Percentiles rank a stretch among this genome's conserved stretches.
These are phyloP conservation scores for Galerucella nymphaeae DNA, from an alignment of 2,888 invertebrate genomes.

Conservation along the genomic window DNA sequence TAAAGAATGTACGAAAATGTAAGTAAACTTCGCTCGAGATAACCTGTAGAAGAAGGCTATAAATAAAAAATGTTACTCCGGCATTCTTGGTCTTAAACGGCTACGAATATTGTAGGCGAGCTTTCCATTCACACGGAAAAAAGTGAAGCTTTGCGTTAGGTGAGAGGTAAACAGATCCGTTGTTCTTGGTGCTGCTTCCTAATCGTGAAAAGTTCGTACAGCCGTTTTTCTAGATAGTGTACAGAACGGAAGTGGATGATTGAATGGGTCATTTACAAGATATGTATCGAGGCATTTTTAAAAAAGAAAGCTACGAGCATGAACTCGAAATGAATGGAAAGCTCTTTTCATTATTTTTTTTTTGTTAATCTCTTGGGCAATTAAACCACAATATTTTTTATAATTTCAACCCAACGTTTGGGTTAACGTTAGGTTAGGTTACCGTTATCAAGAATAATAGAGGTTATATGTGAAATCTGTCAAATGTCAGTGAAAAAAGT, in stretches of 20 bases:
- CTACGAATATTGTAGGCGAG: neutral
- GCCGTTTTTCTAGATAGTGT: neutral
- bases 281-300: neutral
- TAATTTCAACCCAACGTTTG: too few relatives aligned
- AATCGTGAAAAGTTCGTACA: neutral
- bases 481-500: too few relatives aligned
- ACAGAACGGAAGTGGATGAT: neutral
- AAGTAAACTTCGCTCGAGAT: slow-evolving; percentile 3
- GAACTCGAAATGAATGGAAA: too few relatives aligned
- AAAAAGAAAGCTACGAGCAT: neutral
- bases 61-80: slow-evolving; percentile 8
- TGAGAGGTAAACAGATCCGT: neutral
- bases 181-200: neutral
- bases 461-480: too few relatives aligned
- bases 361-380: too few relatives aligned
- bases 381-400: too few relatives aligned
- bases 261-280: neutral
- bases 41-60: neutral
- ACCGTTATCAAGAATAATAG: too few relatives aligned
- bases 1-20: neutral
- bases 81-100: slow-evolving; percentile 6
- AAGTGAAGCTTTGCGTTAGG: neutral
- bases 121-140: slow-evolving; percentile 3
- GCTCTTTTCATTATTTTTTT: too few relatives aligned
- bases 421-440: too few relatives aligned